Evolutionary conservation across 2,888 invertebrate genomes (phyloP), one percentile per base, ranked within the genome.

Genomic region (Athetis lepigone): DNA sequence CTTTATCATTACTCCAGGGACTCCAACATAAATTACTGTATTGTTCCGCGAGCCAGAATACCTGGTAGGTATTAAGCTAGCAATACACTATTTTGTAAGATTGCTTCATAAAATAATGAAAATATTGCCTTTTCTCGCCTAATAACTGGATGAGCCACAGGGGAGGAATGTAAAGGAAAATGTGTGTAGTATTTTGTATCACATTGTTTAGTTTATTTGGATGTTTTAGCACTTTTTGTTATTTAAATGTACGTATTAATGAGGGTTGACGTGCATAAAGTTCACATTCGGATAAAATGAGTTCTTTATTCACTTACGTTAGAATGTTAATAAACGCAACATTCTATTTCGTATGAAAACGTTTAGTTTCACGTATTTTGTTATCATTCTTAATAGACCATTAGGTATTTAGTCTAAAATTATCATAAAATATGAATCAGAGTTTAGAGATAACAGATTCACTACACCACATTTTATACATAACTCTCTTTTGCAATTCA

Each of bases 1-100:
- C 85, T 83, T 85, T 88, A 88, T 89, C 89, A 89, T 87, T 87
- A 86, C 88, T 84, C 86, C 52, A 70, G 86, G 76, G 86, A 85
- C 78, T 65, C 16, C 60, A 68, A 80, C 82, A 85, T 90, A 89
- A 90, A 90, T 90, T 87, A 87, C 84, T 79, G 81, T 83, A 90
- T 88, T 89, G 89, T 88, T 87, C 85, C 75, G 73, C 59, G 29
- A 70, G 62, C 74, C 63, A 75, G 66, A 59, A 59, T 74, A 40
- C 69, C 58, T 72, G 63, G 70, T 70, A 64, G 56, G 56, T 51
- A 52, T 74, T 55, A 74, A 29, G 80, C 61, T 37, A 25, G 16
- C 47, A 27, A 2, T 65, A 75, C 74, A 76, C 56, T 45, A 50
- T 4, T 51, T 2, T 39, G 33, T 29, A 61, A 70, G 55, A 58